Base-by-base conservation (phyloP, 1,140 invertebrate genomes). In the Homarus americanus region DNA sequence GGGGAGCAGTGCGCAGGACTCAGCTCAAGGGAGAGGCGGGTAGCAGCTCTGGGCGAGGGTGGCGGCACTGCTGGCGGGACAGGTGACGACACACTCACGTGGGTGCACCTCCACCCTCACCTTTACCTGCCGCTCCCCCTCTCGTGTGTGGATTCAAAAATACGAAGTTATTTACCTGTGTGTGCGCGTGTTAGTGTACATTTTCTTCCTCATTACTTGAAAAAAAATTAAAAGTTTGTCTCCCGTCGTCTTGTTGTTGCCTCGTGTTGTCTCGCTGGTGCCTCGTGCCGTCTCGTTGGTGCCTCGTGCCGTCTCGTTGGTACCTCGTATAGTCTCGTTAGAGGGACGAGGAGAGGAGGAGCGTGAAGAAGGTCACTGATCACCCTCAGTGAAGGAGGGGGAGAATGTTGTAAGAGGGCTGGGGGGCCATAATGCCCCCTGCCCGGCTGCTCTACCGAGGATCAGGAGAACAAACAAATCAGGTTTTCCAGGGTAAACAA, bases 391-490 rank as follows among this genome's bases (percentile, higher is more conserved):
- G 38, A 15, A 28, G 17, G 2, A 78, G 66, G 7, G 40, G n/a
- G 41, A 15, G 40, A 28, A 28, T 20, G 38, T 40, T 7, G 3
- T 24, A 41, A 9, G 78, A 5, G 28, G 3, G n/a, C 12, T 32
- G 78, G 40, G 44, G 41, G 38, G n/a, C 78, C 53, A 80, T 80
- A 49, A 80, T 80, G 78, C 44, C 75, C 75, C 41, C 5, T 49
- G 5, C 44, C 44, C 44, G 5, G 44, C 15, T 49, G 17, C 44
- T 49, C 49, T 36, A 63, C 17, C 79, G 49, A 36, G 49, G 79
- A 82, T 82, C 79, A 63, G n/a, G 28, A 82, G 32, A 32, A 82
- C 79, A 85, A 85, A 72, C 69, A 75, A 85, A 75, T 85, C 83
- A 49, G 83, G 83, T 75, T 53, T 32, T 49, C 41, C 9, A 49